Base-by-base conservation (phyloP, 2,113 vertebrate genomes). In the Galbula dea region DNA sequence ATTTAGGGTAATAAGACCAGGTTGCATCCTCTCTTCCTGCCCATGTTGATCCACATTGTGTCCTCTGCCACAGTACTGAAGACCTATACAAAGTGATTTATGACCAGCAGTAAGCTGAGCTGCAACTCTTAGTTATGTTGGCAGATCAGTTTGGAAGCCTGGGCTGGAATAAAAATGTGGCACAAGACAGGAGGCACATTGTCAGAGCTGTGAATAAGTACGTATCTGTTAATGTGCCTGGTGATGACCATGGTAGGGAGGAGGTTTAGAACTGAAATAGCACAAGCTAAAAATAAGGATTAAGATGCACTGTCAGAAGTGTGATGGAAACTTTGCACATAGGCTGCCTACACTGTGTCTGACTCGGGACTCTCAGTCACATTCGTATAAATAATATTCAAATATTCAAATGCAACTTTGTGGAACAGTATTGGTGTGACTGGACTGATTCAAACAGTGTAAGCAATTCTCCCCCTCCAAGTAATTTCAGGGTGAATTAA, bases 41-140 rank as follows among this genome's bases (percentile, higher is more conserved):
- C 26, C 36, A 32, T 0, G 0, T 69, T 71, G 51, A 86, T 48
- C 39, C 57, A 18, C 0, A 0, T 23, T 61, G 62, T 52, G n/a
- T 57, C 22, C n/a, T 54, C 34, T 90, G 61, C 61, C 57, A 83
- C 12, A n/a, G 27, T 20, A 39, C 27, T 52, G 49, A 36, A 61
- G 48, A 68, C 9, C 11, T 36, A 39, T 39, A 71, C 48, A 52
- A 36, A 67, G n/a, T 48, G 69, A 83, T 86, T 82, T 84, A 82
- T n/a, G 41, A 67, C 11, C 58, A 86, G 71, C 1, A 4, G 72
- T 58, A 80, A 86, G 22, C 43, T 55, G 34, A 48, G 62, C 62
- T 62, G 46, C 68, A 72, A 32, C 55, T 55, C 41, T 2, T 13
- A 68, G 29, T 30, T 61, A 45, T 3, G 11, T 3, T 83, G 57